Evolutionary conservation across 64 coral and sea anemone species (phyloP).

Genomic region (Porites lutea): DNA sequence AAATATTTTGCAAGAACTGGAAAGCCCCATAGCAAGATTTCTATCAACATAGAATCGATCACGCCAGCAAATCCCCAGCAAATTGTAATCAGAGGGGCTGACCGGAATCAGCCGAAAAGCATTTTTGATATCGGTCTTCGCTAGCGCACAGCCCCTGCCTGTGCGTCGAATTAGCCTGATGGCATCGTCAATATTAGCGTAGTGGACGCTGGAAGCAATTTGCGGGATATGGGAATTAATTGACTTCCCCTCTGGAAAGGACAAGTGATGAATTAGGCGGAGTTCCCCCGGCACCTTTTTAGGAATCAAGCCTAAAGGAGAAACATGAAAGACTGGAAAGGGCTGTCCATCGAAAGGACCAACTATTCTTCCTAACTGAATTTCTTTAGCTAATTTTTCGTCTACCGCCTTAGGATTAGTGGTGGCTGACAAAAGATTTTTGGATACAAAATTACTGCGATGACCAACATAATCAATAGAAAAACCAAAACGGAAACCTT

Average conservation of each 20-base stretch:
- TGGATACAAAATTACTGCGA: not conserved
- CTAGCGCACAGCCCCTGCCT: not conserved
- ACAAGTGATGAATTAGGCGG: slow-evolving; percentile 15
- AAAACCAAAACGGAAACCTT: slow-evolving; percentile 37
- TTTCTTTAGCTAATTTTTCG: not conserved
- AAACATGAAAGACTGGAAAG: not conserved
- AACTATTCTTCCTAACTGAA: not conserved
- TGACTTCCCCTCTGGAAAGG: not conserved
- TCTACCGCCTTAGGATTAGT: slow-evolving; percentile 6
- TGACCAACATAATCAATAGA: not conserved
- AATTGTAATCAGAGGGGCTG: not conserved
- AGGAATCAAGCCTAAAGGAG: slow-evolving; percentile 20
- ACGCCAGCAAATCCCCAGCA: not conserved
- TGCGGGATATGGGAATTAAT: not conserved
- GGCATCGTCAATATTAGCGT: slow-evolving; percentile 10
- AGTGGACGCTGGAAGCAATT: slow-evolving; percentile 10
- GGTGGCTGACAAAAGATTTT: slow-evolving; percentile 9
- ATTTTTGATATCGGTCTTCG: slow-evolving; percentile 16
- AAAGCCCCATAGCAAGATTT: not conserved
- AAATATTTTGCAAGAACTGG: not conserved
- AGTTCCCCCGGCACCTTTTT: slow-evolving; percentile 19
- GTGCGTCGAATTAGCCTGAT: not conserved
- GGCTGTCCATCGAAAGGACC: not conserved
- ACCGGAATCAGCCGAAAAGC: slow-evolving; percentile 17
- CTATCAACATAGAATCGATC: not conserved